Conservation (phyloP, 2,113 vertebrate species). For the Cynoglossus semilaevis region DNA sequence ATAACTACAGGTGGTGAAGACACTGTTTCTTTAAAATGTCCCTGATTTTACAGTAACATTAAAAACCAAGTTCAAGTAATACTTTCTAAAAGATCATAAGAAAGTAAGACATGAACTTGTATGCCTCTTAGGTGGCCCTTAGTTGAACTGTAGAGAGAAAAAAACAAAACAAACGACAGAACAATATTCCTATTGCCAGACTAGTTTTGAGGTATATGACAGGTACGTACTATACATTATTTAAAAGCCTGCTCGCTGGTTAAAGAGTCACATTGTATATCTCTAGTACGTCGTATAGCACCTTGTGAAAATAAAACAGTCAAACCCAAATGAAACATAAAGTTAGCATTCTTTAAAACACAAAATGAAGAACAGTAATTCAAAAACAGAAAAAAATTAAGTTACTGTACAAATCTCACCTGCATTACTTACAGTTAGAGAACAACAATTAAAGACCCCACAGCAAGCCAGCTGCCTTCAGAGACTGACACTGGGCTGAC, state of each 20-base stretch:
- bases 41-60: slow-evolving; percentile 92
- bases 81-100: slow-evolving; percentile 87
- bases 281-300: slow-evolving; percentile 93
- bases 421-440: slow-evolving; percentile 85
- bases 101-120: slow-evolving; percentile 76
- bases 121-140: slow-evolving; percentile 55
- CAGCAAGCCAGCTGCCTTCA: slow-evolving; percentile 96
- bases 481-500: slow-evolving; percentile 79
- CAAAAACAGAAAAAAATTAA: slow-evolving; percentile 83
- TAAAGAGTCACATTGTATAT: slow-evolving; percentile 86
- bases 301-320: slow-evolving; percentile 88
- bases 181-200: slow-evolving; percentile 92
- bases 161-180: slow-evolving; percentile 59
- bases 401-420: slow-evolving; percentile 96
- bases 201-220: slow-evolving; percentile 99
- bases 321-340: slow-evolving; percentile 84
- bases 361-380: slow-evolving; percentile 88
- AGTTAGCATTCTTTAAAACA: slow-evolving; percentile 86
- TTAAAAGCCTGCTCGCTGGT: slow-evolving; percentile 82
- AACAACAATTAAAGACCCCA: slow-evolving; percentile 85
- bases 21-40: slow-evolving; percentile 87
- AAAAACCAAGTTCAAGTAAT: slow-evolving; percentile 87
- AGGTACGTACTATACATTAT: slow-evolving; percentile 87
- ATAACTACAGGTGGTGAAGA: slow-evolving; percentile 80
- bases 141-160: slow-evolving; percentile 68